These are phyloP conservation scores for Hirudinaria manillensis DNA, from an alignment of 2,888 invertebrate species.

Conservation along the genomic window DNA sequence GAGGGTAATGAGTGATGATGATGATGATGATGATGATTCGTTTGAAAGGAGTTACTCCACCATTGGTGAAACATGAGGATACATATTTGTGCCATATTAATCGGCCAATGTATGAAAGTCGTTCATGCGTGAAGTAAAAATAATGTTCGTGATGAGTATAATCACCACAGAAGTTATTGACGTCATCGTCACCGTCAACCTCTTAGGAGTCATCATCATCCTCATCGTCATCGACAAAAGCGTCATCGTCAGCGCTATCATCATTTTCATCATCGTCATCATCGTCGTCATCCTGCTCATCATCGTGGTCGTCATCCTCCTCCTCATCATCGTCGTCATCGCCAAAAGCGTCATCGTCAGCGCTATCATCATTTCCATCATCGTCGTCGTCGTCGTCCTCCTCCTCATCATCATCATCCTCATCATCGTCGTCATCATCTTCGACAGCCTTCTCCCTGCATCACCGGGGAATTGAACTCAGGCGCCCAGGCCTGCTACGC, in stretches of 20 bases:
- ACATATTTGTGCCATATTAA: no score
- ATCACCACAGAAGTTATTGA: not conserved
- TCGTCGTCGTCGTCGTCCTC: not conserved
- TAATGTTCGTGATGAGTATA: not conserved
- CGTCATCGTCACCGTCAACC: conserved; percentile 14
- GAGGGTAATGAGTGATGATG: no score
- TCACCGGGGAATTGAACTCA: conserved; percentile 86
- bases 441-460: conserved; percentile 71
- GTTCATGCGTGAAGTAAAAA: no score
- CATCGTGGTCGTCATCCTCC: no score
- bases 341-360: no score
- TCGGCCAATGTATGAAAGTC: no score
- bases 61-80: no score
- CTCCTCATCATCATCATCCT: not conserved
- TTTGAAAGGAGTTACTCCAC: no score
- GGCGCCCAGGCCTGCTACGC: conserved; percentile 94
- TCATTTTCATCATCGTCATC: not conserved
- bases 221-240: conserved; percentile 17
- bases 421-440: not conserved
- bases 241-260: no score
- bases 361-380: no score
- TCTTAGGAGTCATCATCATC: conserved; percentile 8
- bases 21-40: no score
- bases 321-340: no score
- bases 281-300: not conserved